These are phyloP conservation scores for Pegoplata infirma DNA, from an alignment of 2,888 invertebrate genomes.

Conservation along the genomic window DNA sequence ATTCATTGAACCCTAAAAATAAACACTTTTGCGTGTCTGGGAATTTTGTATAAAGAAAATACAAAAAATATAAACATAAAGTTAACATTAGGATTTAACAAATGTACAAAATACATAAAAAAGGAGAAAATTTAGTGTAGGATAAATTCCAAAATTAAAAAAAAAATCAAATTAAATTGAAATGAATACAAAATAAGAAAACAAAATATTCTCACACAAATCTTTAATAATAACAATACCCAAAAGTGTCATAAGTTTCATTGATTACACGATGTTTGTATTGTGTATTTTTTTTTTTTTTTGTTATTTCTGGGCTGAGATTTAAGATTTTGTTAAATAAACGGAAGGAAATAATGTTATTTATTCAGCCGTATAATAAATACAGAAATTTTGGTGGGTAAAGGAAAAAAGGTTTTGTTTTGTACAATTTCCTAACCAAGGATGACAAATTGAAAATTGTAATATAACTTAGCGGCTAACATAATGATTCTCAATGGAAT, in stretches of 20 bases:
- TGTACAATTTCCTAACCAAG: background rate
- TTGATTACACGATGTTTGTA: constrained; percentile 3
- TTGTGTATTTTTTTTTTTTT: background rate
- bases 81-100: constrained; percentile 2
- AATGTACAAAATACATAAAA: background rate
- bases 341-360: constrained; percentile 7
- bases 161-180: background rate
- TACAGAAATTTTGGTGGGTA: background rate
- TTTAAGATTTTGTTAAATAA: constrained; percentile 5
- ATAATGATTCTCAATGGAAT: background rate
- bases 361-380: background rate
- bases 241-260: constrained; percentile 36
- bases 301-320: background rate
- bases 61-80: too few species aligned
- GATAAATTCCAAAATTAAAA: background rate
- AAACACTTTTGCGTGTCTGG: background rate
- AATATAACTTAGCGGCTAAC: background rate
- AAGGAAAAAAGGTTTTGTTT: background rate
- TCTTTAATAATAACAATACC: constrained; percentile 16
- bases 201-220: constrained; percentile 7
- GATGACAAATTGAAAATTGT: background rate
- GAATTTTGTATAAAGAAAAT: constrained; percentile 4
- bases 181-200: background rate
- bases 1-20: background rate
- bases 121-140: background rate